Conservation (phyloP, 2,888 invertebrate genomes). For the Tachina fera region DNA sequence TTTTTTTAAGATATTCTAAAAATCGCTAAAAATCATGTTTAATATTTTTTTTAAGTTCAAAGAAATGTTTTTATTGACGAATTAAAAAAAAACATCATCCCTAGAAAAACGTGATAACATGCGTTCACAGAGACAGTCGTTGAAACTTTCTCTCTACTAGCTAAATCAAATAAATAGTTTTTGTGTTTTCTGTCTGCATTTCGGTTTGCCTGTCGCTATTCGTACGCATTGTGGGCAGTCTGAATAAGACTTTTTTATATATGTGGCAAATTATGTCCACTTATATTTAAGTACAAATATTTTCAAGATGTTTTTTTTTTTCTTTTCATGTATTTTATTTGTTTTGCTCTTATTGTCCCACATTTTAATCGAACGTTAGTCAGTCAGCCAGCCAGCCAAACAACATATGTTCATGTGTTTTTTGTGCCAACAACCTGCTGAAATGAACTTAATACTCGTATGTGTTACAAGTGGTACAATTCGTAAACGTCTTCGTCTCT, state of each 20-base stretch:
- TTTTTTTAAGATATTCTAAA: neutral
- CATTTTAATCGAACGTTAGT: conserved; percentile 38
- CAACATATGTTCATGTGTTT: conserved; percentile 35
- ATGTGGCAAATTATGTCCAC: conserved; percentile 19
- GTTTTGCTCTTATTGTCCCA: conserved; percentile 53
- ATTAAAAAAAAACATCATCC: conserved; percentile 4
- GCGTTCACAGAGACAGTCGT: neutral
- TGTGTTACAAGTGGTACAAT: neutral
- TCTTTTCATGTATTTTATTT: neutral
- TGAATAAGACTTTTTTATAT: neutral
- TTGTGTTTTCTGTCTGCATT: conserved; percentile 1
- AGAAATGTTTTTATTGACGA: conserved; percentile 22
- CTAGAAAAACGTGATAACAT: conserved; percentile 35
- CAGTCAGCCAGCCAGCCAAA: neutral
- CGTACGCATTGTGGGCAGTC: conserved; percentile 28
- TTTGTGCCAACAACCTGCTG: conserved; percentile 53
- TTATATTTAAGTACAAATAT: conserved; percentile 23
- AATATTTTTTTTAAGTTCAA: conserved; percentile 16
- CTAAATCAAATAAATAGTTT: neutral
- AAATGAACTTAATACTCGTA: conserved; percentile 14
- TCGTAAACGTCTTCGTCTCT: conserved; percentile 1
- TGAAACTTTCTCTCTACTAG: conserved; percentile 52
- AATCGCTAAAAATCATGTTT: conserved; percentile 24
- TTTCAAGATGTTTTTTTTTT: conserved; percentile 8
- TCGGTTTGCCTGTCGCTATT: conserved; percentile 6